phyloP scores from a whole-genome alignment of 2,888 invertebrate species.

The Coenonympha arcania region DNA sequence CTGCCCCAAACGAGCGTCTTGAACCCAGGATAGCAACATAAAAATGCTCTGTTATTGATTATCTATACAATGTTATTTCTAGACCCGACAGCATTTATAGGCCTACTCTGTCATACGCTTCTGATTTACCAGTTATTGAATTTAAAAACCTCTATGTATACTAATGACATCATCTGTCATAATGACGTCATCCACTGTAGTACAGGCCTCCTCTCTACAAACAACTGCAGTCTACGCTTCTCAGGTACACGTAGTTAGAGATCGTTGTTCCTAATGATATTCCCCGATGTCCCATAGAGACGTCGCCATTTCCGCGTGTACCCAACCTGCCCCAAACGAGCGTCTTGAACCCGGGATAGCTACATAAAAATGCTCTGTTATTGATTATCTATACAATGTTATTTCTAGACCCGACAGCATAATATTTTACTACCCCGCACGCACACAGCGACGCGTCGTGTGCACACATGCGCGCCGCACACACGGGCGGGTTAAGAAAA shows the following conservation, averaged over 20 bases:
- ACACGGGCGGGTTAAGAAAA: conserved; percentile 56
- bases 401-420: conserved; percentile 73
- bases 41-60: conserved; percentile 67
- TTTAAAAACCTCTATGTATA: too few species aligned
- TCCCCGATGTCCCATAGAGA: not conserved
- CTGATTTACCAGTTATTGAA: too few species aligned
- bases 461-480: conserved; percentile 22
- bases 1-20: conserved; percentile 29
- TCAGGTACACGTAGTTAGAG: not conserved
- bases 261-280: not conserved
- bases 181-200: too few species aligned
- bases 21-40: conserved; percentile 48
- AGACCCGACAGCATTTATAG: too few species aligned
- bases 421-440: conserved; percentile 73
- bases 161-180: too few species aligned
- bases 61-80: conserved; percentile 75
- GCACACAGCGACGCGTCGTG: conserved; percentile 30
- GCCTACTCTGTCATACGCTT: too few species aligned
- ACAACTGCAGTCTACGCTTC: too few species aligned
- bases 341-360: conserved; percentile 36
- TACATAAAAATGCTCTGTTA: conserved; percentile 62
- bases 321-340: conserved; percentile 31
- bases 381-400: conserved; percentile 76
- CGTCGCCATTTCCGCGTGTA: not conserved
- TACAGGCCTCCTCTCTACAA: too few species aligned